These are phyloP conservation scores for Tiliacea aurago DNA, from an alignment of 2,888 invertebrate species.

Conservation along the genomic window DNA sequence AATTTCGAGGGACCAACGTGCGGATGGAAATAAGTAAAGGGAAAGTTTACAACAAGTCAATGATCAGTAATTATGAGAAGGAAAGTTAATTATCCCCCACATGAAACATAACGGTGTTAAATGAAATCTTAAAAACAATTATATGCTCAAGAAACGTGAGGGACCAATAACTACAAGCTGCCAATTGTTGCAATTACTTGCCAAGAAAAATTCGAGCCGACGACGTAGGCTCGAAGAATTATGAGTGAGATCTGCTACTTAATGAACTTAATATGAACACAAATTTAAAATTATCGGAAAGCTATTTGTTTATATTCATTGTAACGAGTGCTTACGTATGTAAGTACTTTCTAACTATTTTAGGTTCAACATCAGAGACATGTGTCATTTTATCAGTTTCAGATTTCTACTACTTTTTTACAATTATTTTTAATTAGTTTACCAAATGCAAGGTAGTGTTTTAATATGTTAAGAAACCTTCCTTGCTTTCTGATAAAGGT, in stretches of 20 bases:
- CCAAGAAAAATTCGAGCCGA: slow-evolving; percentile 51
- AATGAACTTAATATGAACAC: slow-evolving; percentile 33
- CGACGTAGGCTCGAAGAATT: slow-evolving; percentile 37
- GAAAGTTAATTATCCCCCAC: slow-evolving; percentile 65
- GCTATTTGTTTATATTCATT: slow-evolving; percentile 26
- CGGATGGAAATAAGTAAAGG: slow-evolving; percentile 62
- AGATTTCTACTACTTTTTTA: slow-evolving; percentile 18
- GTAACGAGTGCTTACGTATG: neutral
- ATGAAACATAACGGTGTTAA: slow-evolving; percentile 58
- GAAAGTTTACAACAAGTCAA: slow-evolving; percentile 62
- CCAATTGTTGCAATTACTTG: slow-evolving; percentile 62
- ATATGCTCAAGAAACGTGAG: slow-evolving; percentile 53
- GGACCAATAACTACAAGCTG: slow-evolving; percentile 53
- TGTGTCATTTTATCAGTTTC: slow-evolving; percentile 29
- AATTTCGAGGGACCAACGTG: slow-evolving; percentile 68
- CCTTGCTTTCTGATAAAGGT: slow-evolving; percentile 27
- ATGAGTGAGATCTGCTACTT: slow-evolving; percentile 54
- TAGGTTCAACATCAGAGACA: slow-evolving; percentile 5
- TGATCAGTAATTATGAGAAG: slow-evolving; percentile 62
- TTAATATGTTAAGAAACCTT: slow-evolving; percentile 47
- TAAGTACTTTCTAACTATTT: neutral
- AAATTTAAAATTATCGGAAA: slow-evolving; percentile 34
- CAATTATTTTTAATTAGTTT: slow-evolving; percentile 27
- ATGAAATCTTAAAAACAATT: slow-evolving; percentile 63
- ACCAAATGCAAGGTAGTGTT: slow-evolving; percentile 47